These are phyloP conservation scores for Doryteuthis pealeii DNA, from an alignment of 1,140 invertebrate species.

Conservation along the genomic window DNA sequence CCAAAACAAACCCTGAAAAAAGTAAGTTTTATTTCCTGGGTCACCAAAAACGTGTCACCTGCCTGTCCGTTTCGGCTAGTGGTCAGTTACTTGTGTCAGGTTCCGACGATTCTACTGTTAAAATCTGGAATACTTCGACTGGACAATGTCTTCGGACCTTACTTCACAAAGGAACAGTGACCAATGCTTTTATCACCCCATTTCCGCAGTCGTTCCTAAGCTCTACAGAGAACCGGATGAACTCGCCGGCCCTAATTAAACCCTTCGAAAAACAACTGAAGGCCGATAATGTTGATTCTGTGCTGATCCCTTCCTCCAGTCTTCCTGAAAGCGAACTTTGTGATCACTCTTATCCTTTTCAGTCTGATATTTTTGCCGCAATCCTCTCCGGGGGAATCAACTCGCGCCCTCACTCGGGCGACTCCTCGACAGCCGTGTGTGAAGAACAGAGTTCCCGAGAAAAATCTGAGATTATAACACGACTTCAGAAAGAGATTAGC, in stretches of 20 bases:
- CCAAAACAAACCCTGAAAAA: background rate
- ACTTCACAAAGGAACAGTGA: slow-evolving; percentile 72
- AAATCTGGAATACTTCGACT: slow-evolving; percentile 78
- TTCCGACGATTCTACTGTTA: slow-evolving; percentile 72
- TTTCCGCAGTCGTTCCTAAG: slow-evolving; percentile 40
- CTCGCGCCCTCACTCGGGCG: background rate
- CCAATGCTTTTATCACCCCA: slow-evolving; percentile 69
- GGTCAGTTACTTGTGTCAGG: slow-evolving; percentile 73
- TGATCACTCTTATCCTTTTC: background rate
- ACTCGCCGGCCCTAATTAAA: background rate
- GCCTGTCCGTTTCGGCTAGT: slow-evolving; percentile 72
- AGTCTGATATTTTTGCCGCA: background rate
- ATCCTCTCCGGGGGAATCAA: background rate
- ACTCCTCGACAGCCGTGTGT: background rate
- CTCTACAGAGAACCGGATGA: background rate
- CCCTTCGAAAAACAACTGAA: background rate
- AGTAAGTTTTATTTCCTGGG: background rate
- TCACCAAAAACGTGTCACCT: slow-evolving; percentile 70
- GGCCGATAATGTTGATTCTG: background rate
- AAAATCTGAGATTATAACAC: background rate
- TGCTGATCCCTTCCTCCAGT: background rate
- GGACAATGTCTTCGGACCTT: slow-evolving; percentile 72
- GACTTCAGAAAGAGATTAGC: background rate
- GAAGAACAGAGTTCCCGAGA: background rate
- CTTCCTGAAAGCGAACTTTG: background rate